These are phyloP conservation scores for Sarcophaga rosellei DNA, from an alignment of 2,888 invertebrate genomes.

Conservation along the genomic window DNA sequence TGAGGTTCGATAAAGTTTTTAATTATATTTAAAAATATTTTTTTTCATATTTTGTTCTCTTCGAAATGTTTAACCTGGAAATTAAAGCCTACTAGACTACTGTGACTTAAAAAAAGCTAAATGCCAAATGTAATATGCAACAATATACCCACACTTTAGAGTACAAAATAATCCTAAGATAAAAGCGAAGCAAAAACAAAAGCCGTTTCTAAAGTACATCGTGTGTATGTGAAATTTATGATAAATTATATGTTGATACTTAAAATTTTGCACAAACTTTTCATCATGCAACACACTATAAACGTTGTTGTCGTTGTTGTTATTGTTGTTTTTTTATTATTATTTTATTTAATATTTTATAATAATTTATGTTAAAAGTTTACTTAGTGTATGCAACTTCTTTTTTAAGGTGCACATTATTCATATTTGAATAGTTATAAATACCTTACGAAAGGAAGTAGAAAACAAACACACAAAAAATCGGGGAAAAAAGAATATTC, in stretches of 20 bases:
- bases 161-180: not conserved
- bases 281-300: slow-evolving; percentile 29
- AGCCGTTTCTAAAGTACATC: slow-evolving; percentile 24
- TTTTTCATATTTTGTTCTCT: too few relatives aligned
- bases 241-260: slow-evolving; percentile 68
- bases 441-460: slow-evolving; percentile 51
- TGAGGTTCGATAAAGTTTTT: too few relatives aligned
- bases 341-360: slow-evolving; percentile 44
- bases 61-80: too few relatives aligned
- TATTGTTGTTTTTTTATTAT: not conserved
- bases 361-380: slow-evolving; percentile 68
- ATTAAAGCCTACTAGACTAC: too few relatives aligned
- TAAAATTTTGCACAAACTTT: slow-evolving; percentile 63
- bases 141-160: too few relatives aligned
- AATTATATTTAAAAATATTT: too few relatives aligned
- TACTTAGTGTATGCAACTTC: not conserved
- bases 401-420: slow-evolving; percentile 44
- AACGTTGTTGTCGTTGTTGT: slow-evolving; percentile 11
- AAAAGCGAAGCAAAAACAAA: not conserved
- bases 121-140: too few relatives aligned
- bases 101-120: too few relatives aligned
- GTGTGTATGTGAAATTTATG: slow-evolving; percentile 58
- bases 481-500: slow-evolving; percentile 6
- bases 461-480: not conserved
- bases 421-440: slow-evolving; percentile 57